Evolutionary conservation across 2,113 vertebrate species (phyloP), one percentile per base, ranked within the genome.

Genomic region (Diphyllodes magnificus): DNA sequence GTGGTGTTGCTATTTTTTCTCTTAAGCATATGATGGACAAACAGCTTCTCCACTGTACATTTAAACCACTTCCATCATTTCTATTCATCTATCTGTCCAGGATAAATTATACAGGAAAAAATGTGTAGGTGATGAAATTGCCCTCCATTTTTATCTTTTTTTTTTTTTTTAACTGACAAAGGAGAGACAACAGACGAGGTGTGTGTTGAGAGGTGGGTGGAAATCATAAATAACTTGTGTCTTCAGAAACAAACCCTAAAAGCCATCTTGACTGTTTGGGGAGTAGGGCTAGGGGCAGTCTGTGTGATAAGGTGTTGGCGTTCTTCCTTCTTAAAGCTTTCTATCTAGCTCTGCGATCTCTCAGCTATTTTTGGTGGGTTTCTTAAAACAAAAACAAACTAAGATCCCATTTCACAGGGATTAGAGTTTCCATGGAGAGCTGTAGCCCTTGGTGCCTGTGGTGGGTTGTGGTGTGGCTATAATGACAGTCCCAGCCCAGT

Each of bases 371-470:
- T 94, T 84, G 57, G 27, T 53, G 79, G 28, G 51, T 81, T 96
- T 93, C 88, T 88, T 92, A 30, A 90, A 95, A 77, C 75, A 93
- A 81, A 94, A 92, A 2, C 47, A 66, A 90, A 57, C 40, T 12
- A 23, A 75, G 82, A 92, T 94, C 82, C 69, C 64, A 27, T 97
- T 95, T 96, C 69, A 63, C 64, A 90, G 69, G 64, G 90, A 93
- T 95, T 90, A 93, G 79, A 88, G 93, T 97, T 97, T 96, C 96
- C 95, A 96, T 86, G 88, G 96, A 90, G 69, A 97, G 76, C 79
- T 66, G 51, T 42, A 92, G 65, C 81, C 91, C 71, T 79, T 57
- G 94, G 96, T n/a, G 57, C 91, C 96, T 97, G 94, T 60, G 88
- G 95, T 78, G 68, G 81, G 64, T 69, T 93, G 91, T 24, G 77